Base-by-base conservation (phyloP, 2,113 vertebrate genomes). In the Brachyistius frenatus region DNA sequence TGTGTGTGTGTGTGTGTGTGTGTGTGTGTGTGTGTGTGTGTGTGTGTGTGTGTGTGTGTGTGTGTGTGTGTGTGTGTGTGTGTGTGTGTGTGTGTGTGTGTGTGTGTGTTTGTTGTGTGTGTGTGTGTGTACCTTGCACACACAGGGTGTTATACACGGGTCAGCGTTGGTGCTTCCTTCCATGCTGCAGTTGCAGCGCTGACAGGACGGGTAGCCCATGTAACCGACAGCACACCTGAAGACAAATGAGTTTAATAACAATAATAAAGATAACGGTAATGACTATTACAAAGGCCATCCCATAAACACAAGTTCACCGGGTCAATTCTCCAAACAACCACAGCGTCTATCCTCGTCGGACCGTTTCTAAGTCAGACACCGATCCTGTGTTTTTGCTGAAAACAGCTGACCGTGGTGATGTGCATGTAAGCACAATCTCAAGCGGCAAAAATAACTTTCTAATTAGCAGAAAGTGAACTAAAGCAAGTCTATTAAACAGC, bases 161-260 rank as follows among this genome's bases (percentile, higher is more conserved):
- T 93, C 92, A 56, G 63, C 8, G 52, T 93, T 93, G 49, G 33
- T 31, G 87, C 92, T 93, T 77, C 92, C 92, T 35, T 92, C 90
- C 47, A 92, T n/a, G 1, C 88, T 92, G 87, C 92, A 93, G 79
- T 89, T 92, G 73, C 92, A 93, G 62, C 78, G 90, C 86, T 90
- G 65, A 71, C 92, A 93, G 67, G 62, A 80, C 2, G 91, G 92
- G 84, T 88, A 93, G 79, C 71, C 90, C 74, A 54, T 92, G 63
- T 92, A 92, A 57, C 92, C 92, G 0, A 90, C 63, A 5, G 89
- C 89, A 81, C 92, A 93, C 80, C 92, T 93, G 57, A 9, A 88
- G 70, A 90, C 64, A 81, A 84, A 84, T 61, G 54, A 70, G 41
- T 84, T 81, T 83, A 83, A 85, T 77, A 76, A 71, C 8, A 54